Base-by-base conservation (phyloP, 2,797 vertebrate species). In the Todus mexicanus region DNA sequence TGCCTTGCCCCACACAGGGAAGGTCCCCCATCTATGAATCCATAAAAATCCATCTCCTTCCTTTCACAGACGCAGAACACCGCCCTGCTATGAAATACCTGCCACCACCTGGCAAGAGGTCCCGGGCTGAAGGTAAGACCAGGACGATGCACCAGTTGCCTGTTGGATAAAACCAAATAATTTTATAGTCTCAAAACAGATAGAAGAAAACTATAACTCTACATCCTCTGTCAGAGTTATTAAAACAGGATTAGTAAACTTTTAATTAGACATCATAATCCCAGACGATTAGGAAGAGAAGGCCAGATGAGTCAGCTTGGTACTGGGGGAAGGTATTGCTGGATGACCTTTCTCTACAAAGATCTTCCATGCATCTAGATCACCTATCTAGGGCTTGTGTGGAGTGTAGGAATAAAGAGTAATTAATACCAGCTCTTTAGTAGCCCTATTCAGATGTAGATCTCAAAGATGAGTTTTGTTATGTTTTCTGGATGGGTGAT, bases 1-100 rank as follows among this genome's bases (percentile, higher is more conserved):
- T 5, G 3, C 3, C 11, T 4, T 15, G n/a, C 13, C 15, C 7
- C 25, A 65, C 60, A n/a, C 16, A 57, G 9, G 45, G 68, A 75
- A 33, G 10, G 12, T 63, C 31, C 31, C 38, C 27, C 18, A 27
- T 29, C 42, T 70, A n/a, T 70, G 48, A 71, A 60, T 61, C 76
- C 69, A 26, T 73, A 48, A 89, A 66, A 75, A 31, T 18, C 9
- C 5, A 6, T 48, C n/a, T 73, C 27, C 70, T 64, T 59, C 78
- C 45, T 60, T 78, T 90, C 57, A 33, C 89, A 98, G 97, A 98
- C 89, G 59, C 95, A 84, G 94, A 95, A 35, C 91, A 93, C 26
- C 29, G 65, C 11, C 76, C 92, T 57, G 84, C 94, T 69, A 51
- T 95, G 94, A 97, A 93, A 84, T 98, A 96, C 78, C 83, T 97